A percentile compares a stretch with the other conserved stretches of the same genome.
Evolutionary conservation across 2,113 vertebrate genomes (phyloP).

Genomic region (Gobiocypris rarus): DNA sequence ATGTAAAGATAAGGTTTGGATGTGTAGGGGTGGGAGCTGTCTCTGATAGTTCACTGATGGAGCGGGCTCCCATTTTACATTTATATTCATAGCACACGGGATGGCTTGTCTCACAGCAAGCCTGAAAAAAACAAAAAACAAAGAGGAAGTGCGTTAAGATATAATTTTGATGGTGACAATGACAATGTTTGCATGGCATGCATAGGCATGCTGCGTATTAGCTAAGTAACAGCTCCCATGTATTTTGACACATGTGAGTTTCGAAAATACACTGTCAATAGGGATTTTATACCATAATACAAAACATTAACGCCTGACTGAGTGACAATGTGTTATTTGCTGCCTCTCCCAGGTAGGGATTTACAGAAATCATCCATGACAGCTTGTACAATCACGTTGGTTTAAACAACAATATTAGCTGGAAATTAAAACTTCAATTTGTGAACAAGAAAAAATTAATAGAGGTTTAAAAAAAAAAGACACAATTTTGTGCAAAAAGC

Average conservation of each 20-base stretch:
- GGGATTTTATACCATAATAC: not conserved
- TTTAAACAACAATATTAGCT: slow-evolving; percentile 14
- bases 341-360: not conserved
- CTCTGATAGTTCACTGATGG: slow-evolving; percentile 50
- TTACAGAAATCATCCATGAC: slow-evolving; percentile 4
- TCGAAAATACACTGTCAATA: not conserved
- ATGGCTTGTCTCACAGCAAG: slow-evolving; percentile 1
- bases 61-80: slow-evolving; percentile 43
- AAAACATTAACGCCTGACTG: not conserved
- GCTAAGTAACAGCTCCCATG: not conserved
- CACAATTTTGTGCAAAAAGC: too few species aligned
- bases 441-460: not conserved
- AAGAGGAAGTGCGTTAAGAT: not conserved
- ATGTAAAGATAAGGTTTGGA: slow-evolving; percentile 42
- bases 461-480: too few species aligned
- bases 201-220: not conserved
- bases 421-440: not conserved
- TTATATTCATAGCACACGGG: slow-evolving; percentile 52
- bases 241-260: slow-evolving; percentile 5
- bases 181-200: slow-evolving; percentile 15
- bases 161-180: slow-evolving; percentile 42
- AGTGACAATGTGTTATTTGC: slow-evolving; percentile 34
- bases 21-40: slow-evolving; percentile 27
- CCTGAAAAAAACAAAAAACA: not conserved
- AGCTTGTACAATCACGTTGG: not conserved